These are phyloP conservation scores for Stenodema calcarata DNA, from an alignment of 2,888 invertebrate genomes.

Conservation along the genomic window DNA sequence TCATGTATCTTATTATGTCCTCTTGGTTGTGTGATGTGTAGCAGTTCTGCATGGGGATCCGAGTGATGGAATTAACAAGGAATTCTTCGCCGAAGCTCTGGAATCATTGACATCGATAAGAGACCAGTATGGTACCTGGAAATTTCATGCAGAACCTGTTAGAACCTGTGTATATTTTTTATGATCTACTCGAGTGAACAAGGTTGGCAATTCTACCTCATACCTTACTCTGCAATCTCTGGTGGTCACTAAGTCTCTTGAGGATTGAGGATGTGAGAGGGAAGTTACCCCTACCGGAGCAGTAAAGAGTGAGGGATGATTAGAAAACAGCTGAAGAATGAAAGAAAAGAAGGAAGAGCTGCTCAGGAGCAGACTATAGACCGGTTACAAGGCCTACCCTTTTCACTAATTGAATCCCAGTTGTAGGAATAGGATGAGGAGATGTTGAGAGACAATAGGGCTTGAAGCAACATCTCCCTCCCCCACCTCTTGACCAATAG, in stretches of 20 bases:
- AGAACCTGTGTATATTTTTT: no score
- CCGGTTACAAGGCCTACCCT: conserved; percentile 1
- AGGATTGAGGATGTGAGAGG: background rate
- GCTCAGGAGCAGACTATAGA: background rate
- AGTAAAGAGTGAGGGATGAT: background rate
- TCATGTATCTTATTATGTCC: no score
- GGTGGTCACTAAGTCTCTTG: background rate
- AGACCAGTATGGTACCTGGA: no score
- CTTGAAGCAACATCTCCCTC: background rate
- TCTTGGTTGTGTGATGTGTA: no score
- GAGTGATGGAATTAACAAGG: no score
- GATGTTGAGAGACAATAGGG: conserved; percentile 13
- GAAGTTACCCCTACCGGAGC: background rate
- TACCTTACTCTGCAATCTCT: background rate
- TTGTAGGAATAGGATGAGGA: conserved; percentile 19
- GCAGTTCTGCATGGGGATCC: no score
- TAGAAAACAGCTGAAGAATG: background rate
- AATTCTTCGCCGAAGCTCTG: no score
- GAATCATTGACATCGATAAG: no score
- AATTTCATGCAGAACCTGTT: no score
- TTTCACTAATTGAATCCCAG: conserved; percentile 30
- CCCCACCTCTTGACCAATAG: conserved; percentile 10
- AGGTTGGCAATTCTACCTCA: background rate
- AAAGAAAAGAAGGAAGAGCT: background rate
- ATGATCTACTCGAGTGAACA: no score